These are phyloP conservation scores for Umimayanthus kanabou DNA, from an alignment of 92 coral and sea anemone genomes.

Conservation along the genomic window DNA sequence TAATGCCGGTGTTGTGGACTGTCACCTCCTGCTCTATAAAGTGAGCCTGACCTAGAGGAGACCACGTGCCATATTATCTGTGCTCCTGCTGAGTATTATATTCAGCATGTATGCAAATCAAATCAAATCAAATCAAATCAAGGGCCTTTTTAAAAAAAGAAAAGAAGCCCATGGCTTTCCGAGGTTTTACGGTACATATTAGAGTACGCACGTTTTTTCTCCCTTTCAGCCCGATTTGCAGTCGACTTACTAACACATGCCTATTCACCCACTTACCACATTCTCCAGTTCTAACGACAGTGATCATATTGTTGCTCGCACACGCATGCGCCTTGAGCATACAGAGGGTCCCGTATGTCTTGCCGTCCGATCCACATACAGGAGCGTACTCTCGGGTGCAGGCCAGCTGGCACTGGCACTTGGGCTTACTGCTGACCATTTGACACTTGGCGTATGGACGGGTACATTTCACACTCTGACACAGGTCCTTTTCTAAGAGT, in stretches of 20 bases:
- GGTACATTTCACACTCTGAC: background rate
- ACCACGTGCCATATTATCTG: too few relatives aligned
- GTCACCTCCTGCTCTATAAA: too few relatives aligned
- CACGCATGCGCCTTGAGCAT: constrained; percentile 77
- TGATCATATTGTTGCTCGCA: constrained; percentile 41
- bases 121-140: too few relatives aligned
- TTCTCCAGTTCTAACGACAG: constrained; percentile 61
- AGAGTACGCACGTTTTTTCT: too few relatives aligned
- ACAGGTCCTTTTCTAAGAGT: background rate
- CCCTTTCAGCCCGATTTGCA: too few relatives aligned
- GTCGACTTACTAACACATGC: background rate
- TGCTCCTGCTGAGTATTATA: too few relatives aligned
- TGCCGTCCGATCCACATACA: constrained; percentile 70
- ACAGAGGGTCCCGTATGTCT: constrained; percentile 69
- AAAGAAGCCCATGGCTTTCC: too few relatives aligned
- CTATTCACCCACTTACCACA: constrained; percentile 65
- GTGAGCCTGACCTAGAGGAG: too few relatives aligned
- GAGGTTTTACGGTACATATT: too few relatives aligned
- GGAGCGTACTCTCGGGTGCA: background rate
- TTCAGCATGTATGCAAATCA: too few relatives aligned
- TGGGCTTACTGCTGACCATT: background rate
- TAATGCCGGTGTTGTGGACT: too few relatives aligned
- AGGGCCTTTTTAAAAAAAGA: too few relatives aligned
- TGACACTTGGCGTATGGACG: background rate
- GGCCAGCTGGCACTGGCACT: background rate